Percentiles rank a stretch among this genome's conserved stretches.
Evolutionary conservation across 1,140 invertebrate genomes (phyloP).

Genomic region (Agrypnia vestita): DNA sequence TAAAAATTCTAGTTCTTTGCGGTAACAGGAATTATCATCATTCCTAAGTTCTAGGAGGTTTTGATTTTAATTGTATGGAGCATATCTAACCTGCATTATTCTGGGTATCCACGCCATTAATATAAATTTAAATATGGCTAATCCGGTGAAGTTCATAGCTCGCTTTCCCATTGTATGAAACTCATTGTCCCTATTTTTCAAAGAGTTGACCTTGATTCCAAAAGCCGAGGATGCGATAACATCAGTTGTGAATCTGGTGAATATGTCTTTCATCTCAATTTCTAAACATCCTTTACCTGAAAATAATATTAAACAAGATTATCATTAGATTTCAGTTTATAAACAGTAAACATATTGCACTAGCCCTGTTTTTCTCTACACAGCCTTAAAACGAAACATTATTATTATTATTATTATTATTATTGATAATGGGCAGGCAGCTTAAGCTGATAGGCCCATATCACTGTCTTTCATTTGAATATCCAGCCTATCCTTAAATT

Average conservation of each 20-base stretch:
- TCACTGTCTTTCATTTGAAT: no score
- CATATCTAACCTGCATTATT: background rate
- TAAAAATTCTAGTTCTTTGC: no score
- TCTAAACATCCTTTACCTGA: constrained; percentile 61
- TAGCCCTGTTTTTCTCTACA: no score
- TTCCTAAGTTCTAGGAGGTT: no score
- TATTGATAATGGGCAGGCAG: no score
- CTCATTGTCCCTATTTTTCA: constrained; percentile 68
- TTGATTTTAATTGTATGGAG: no score
- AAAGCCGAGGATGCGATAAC: constrained; percentile 72
- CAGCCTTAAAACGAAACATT: no score
- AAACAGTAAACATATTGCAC: background rate
- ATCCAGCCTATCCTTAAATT: no score
- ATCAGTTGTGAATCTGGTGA: constrained; percentile 69
- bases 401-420: background rate
- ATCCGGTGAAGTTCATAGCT: constrained; percentile 63
- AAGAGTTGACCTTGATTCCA: constrained; percentile 70
- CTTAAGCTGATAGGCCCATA: no score
- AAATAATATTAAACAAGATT: background rate
- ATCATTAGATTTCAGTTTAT: background rate
- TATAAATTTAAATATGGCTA: constrained; percentile 63
- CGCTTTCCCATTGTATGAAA: constrained; percentile 69
- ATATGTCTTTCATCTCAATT: constrained; percentile 69
- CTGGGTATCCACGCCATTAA: background rate
- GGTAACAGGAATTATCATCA: no score